These are phyloP conservation scores for Halictus quadricinctus DNA, from an alignment of 2,888 invertebrate genomes.

Conservation along the genomic window DNA sequence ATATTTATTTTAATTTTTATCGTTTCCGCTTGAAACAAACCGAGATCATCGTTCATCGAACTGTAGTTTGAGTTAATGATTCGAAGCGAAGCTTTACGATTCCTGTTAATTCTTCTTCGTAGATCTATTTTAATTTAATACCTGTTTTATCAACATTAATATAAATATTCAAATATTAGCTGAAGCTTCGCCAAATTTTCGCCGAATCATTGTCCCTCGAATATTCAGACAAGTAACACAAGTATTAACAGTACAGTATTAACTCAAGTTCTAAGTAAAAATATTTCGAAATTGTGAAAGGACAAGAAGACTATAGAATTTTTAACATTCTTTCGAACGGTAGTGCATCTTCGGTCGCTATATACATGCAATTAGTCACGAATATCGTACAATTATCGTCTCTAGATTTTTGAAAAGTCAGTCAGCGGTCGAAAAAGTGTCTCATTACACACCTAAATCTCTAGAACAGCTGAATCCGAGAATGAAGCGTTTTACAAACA, in stretches of 20 bases:
- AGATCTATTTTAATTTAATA: too few species aligned
- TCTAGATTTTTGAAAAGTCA: background rate
- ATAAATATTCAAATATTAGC: too few species aligned
- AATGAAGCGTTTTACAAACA: background rate
- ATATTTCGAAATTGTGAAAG: background rate
- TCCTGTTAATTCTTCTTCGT: too few species aligned
- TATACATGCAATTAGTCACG: background rate
- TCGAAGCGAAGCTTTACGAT: too few species aligned
- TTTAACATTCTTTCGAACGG: background rate
- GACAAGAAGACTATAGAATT: background rate
- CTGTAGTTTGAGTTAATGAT: background rate
- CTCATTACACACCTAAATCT: background rate
- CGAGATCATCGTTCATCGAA: background rate
- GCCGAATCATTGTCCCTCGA: too few species aligned
- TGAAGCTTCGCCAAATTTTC: too few species aligned
- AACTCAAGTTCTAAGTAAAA: too few species aligned
- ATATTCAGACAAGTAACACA: too few species aligned
- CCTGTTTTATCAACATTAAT: too few species aligned
- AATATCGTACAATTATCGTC: background rate
- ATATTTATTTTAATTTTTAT: background rate
- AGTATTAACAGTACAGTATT: too few species aligned
- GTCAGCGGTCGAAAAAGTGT: background rate
- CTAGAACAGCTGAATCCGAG: background rate
- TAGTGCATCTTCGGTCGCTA: background rate
- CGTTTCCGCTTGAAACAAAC: background rate